Evolutionary conservation across 1,140 invertebrate species (phyloP).

Genomic region (Zaprionus ghesquierei): DNA sequence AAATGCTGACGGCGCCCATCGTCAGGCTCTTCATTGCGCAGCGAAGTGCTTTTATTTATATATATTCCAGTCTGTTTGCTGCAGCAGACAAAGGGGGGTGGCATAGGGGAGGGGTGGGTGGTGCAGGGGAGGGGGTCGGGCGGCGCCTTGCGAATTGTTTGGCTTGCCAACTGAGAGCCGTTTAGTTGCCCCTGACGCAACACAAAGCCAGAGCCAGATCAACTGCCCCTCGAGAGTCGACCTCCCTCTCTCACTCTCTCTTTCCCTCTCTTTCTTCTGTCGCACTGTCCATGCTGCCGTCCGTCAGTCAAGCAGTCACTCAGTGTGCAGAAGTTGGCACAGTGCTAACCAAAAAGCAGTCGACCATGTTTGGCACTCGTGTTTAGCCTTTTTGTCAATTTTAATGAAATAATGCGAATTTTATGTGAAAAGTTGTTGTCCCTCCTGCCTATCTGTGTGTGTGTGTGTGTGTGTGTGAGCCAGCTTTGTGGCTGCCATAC

Average conservation of each 20-base stretch:
- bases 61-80: conserved; percentile 51
- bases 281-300: conserved; percentile 5
- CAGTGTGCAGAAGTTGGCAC: conserved; percentile 56
- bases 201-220: conserved; percentile 52
- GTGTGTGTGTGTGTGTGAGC: conserved; percentile 1
- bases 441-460: conserved; percentile 3
- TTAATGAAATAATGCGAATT: conserved; percentile 80
- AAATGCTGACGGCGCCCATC: conserved; percentile 67
- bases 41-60: conserved; percentile 74
- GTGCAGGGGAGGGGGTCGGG: background rate
- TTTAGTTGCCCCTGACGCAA: conserved; percentile 65
- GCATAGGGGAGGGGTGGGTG: background rate
- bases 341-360: conserved; percentile 51
- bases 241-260: background rate
- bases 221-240: background rate
- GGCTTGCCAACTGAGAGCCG: conserved; percentile 60
- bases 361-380: conserved; percentile 61
- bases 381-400: conserved; percentile 75
- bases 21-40: conserved; percentile 51
- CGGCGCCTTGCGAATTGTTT: conserved; percentile 67
- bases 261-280: background rate
- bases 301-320: conserved; percentile 16
- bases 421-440: conserved; percentile 73
- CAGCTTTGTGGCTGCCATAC: conserved; percentile 28
- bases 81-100: background rate